Base-by-base conservation (phyloP, 2,797 vertebrate genomes). In the Coilia nasus region DNA sequence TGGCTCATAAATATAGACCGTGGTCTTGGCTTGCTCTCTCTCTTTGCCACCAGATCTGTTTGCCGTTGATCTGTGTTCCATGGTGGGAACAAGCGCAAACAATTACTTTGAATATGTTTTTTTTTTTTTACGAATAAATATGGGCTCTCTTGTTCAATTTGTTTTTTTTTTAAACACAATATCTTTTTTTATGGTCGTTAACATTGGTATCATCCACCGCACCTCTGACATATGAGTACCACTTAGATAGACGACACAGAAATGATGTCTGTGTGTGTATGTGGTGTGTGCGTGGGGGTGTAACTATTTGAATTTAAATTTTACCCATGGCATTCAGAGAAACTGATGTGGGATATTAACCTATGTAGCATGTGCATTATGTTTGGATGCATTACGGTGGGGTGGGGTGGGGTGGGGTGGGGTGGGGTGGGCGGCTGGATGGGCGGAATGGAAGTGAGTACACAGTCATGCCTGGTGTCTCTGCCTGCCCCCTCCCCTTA, bases 401-500 rank as follows among this genome's bases (percentile, higher is more conserved):
- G 71, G 15, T 35, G 67, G 62, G 25, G 25, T 28, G 12, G 62
- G 62, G 62, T 28, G 23, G 62, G 62, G n/a, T 62, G 60, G n/a
- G 10, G 14, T 75, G 67, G 31, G 67, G 15, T 12, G 67, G 3
- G n/a, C n/a, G n/a, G n/a, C n/a, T n/a, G n/a, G 31, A 10, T 31
- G 67, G 67, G 6, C 7, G 23, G 47, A 50, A 50, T 9, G 46
- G 21, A 71, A 31, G 31, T n/a, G 71, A n/a, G 25, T 87, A 62
- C 50, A 54, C 84, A 80, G 81, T 83, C 80, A 82, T 46, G 83
- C 23, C 35, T 67, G 59, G 71, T 75, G 15, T 78, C 31, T 78
- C 71, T 41, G 50, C 54, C 25, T 44, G 50, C 50, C 50, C 50
- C 50, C 50, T 93, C 94, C 92, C 92, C 0, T 90, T 90, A 89